Evolutionary conservation across 2,113 vertebrate genomes (phyloP).

Genomic region (Trochalopteron elliotii): DNA sequence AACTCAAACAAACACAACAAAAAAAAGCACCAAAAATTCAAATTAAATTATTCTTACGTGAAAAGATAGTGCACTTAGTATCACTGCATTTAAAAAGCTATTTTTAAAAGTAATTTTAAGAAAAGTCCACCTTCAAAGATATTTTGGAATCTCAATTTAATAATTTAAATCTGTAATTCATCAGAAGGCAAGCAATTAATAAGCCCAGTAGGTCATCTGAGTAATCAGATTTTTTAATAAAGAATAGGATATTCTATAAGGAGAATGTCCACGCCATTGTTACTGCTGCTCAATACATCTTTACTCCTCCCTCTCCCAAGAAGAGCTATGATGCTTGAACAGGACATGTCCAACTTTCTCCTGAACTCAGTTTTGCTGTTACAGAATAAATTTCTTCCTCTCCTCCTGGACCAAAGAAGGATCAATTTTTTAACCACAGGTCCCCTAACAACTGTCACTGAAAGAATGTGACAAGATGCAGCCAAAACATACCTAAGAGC

Average conservation of each 20-base stretch:
- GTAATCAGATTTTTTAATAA: not conserved
- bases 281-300: not conserved
- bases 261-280: not conserved
- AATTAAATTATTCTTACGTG: not conserved
- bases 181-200: not conserved
- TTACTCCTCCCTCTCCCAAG: not conserved
- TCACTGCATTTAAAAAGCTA: not conserved
- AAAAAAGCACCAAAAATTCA: not conserved
- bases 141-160: not conserved
- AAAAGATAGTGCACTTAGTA: too few relatives aligned
- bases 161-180: not conserved
- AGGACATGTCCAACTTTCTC: not conserved
- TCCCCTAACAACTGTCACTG: conserved; percentile 36
- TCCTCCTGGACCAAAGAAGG: not conserved
- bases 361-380: not conserved
- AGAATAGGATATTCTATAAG: not conserved
- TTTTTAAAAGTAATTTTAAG: not conserved
- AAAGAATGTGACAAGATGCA: conserved; percentile 47
- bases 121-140: not conserved
- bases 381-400: not conserved
- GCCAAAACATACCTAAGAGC: conserved; percentile 56
- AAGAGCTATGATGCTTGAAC: not conserved
- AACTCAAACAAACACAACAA: not conserved
- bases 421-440: not conserved
- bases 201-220: not conserved